Base-by-base conservation (phyloP, 2,888 invertebrate genomes). In the Eudasyphora cyanicolor region DNA sequence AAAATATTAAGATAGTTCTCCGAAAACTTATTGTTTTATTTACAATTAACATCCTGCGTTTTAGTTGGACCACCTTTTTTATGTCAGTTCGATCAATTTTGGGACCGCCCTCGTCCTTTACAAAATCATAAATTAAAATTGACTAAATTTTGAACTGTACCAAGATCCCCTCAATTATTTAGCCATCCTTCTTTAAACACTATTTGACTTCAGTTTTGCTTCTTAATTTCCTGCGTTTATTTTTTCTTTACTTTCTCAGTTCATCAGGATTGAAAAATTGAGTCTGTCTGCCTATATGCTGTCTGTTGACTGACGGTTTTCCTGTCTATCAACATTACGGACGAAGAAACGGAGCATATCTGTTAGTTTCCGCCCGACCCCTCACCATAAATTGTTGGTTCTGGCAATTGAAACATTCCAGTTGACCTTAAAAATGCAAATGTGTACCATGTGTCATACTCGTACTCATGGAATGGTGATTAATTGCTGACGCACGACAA, bases 401-500 rank as follows among this genome's bases (percentile, higher is more conserved):
- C n/a, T 24, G 54, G 12, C n/a, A 62, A 62, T 62, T 62, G 62
- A 62, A 32, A 62, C 17, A 54, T 19, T n/a, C 60, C 8, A 27
- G 32, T 35, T 32, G 62, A 2, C 62, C 62, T 62, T 62, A 27
- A 62, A 3, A 17, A 62, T 32, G 62, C 19, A 17, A 62, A 35
- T 35, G 14, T 57, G 27, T 27, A 29, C 19, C 62, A 73, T 73
- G 42, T 24, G 57, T 79, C 69, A 62, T 29, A 57, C 67, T 67
- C 73, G n/a, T n/a, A n/a, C 54, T 54, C 38, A 27, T 70, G 51
- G 69, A 35, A 60, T 62, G 54, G 27, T 80, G 76, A 80, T 80
- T 80, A 71, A 71, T 80, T 71, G 64, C 70, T 51, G 27, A 14
- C 27, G 14, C 57, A 57, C 27, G 57, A 24, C 57, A n/a, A n/a